Evolutionary conservation across 2,888 invertebrate species (phyloP).

Genomic region (Yponomeuta cagnagella): DNA sequence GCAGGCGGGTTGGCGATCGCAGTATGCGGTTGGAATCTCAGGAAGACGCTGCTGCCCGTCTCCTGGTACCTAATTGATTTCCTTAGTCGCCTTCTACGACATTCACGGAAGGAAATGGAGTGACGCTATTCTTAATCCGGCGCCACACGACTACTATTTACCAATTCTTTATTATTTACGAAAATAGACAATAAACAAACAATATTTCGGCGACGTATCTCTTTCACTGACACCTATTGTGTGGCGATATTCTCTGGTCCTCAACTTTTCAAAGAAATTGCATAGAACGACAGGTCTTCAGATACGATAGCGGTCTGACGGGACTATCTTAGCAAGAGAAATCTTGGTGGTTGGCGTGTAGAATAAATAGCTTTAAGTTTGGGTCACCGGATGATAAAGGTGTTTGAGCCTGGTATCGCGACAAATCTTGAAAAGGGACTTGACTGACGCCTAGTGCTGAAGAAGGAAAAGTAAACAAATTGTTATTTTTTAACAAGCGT

Average conservation of each 20-base stretch:
- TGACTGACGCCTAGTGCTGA: not conserved
- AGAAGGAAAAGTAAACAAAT: not conserved
- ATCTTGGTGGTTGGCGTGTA: not conserved
- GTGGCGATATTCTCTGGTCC: not conserved
- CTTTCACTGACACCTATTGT: not conserved
- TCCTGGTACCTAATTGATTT: no score
- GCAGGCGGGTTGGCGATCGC: no score
- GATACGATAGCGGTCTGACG: not conserved
- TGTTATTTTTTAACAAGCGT: not conserved
- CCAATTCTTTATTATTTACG: no score
- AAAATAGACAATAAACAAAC: not conserved
- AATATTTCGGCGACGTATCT: not conserved
- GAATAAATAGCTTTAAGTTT: not conserved
- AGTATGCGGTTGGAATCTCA: no score
- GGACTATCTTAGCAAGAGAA: not conserved
- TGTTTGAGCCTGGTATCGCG: not conserved
- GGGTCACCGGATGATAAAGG: not conserved
- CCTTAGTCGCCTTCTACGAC: no score
- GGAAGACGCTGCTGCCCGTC: no score
- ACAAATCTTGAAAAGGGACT: not conserved
- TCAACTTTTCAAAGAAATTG: not conserved
- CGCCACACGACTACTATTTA: no score
- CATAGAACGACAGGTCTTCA: not conserved
- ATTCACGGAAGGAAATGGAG: no score
- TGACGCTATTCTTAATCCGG: no score